phyloP scores from a whole-genome alignment of 2,113 vertebrate species.

The Ursus arctos region DNA sequence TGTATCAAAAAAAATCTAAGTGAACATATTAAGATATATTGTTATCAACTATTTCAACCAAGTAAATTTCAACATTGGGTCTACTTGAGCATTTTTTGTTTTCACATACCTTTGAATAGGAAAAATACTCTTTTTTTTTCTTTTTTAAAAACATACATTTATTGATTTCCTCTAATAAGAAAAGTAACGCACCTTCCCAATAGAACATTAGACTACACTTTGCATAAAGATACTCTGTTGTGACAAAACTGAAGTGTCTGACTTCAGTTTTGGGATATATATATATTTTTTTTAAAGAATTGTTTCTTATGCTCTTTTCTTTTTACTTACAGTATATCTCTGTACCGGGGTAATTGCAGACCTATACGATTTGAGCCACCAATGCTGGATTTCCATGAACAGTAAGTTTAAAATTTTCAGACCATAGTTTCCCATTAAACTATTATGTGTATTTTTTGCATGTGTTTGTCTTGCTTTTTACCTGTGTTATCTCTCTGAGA shows the following conservation, averaged over 20 bases:
- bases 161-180: neutral
- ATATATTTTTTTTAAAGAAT: neutral
- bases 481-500: neutral
- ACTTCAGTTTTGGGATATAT: conserved; percentile 41
- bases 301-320: conserved; percentile 61
- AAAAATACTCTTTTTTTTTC: neutral
- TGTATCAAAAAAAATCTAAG: conserved; percentile 25
- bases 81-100: neutral
- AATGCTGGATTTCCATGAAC: conserved; percentile 99
- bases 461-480: conserved; percentile 27
- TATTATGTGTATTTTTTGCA: neutral
- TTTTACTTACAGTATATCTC: conserved; percentile 92
- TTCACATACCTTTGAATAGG: neutral
- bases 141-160: neutral
- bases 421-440: neutral
- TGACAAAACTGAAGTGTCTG: neutral
- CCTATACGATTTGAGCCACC: conserved; percentile 98
- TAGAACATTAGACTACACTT: neutral
- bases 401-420: conserved; percentile 91
- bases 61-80: neutral
- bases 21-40: conserved; percentile 17
- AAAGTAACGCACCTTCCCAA: neutral
- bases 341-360: conserved; percentile 96
- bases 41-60: neutral
- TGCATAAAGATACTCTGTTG: neutral